Conservation (phyloP, 2,888 invertebrate genomes). For the Metopia argyrocephala region DNA sequence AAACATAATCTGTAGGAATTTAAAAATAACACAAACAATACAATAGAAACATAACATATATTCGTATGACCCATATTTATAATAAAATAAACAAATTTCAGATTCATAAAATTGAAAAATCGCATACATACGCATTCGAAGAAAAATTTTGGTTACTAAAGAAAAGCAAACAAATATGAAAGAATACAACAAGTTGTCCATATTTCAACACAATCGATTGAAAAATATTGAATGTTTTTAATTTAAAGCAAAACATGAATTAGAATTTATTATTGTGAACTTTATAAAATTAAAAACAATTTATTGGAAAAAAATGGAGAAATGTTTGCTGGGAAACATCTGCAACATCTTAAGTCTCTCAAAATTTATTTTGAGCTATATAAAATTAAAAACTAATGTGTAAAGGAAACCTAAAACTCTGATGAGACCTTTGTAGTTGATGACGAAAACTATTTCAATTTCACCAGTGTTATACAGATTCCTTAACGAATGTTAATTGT, state of each 20-base stretch:
- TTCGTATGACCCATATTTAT: conserved; percentile 38
- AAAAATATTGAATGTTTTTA: background rate
- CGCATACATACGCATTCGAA: background rate
- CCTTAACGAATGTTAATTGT: too few species aligned
- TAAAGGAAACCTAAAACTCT: too few species aligned
- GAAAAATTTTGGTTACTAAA: conserved; percentile 5
- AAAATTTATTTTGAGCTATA: too few species aligned
- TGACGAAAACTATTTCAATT: too few species aligned
- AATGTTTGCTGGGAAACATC: too few species aligned
- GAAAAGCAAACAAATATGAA: background rate
- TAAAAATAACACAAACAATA: background rate
- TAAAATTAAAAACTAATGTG: too few species aligned
- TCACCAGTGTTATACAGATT: too few species aligned
- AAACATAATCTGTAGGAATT: conserved; percentile 38
- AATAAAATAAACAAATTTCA: background rate
- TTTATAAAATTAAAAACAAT: background rate
- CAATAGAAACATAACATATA: conserved; percentile 9
- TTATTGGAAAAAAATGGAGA: too few species aligned
- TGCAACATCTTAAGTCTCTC: too few species aligned
- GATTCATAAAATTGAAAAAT: too few species aligned
- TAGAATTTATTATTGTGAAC: background rate
- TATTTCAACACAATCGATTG: background rate
- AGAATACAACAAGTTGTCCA: conserved; percentile 27
- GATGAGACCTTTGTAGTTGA: too few species aligned
- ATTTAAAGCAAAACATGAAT: background rate